Evolutionary conservation across 2,888 invertebrate genomes (phyloP), one percentile per base, ranked within the genome.

Genomic region (Sclerodermus sp.): DNA sequence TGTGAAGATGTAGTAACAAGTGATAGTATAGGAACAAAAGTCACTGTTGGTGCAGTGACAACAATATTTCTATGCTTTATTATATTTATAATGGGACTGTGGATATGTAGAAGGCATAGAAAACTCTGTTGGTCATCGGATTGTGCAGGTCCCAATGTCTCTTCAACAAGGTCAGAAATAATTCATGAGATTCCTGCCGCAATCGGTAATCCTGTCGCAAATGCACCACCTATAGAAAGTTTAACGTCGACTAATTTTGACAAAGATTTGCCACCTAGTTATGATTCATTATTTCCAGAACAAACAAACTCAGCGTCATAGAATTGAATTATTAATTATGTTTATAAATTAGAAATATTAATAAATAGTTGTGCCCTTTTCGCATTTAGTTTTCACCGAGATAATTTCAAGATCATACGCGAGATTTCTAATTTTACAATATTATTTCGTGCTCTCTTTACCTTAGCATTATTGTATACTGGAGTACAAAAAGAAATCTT

Each of bases 181-280:
- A 51, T 67, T 31, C 59, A 69, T 8, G 55, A 58, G 5, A 55
- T 64, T 29, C 71, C 69, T 13, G 61, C 63, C 8, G 52, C 58
- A 6, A 52, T 67, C 2, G 70, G 67, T 36, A 66, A 64, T 12
- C 53, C 64, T 1, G 63, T 72, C 10, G 62, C 76, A 2, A 64
- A 76, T 1, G 77, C 78, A 4, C 79, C 77, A 1, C 75, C 76
- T 74, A 51, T 77, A 12, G 72, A 77, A 53, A 71, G 71, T 1
- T 68, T 75, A 15, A 60, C 77, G 14, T 60, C 77, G 8, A 61
- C 73, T 1, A 74, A 77, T 10, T 74, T 75, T 10, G 80, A 82
- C 59, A 83, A 83, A 62, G 83, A 83, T 71, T 68, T 83, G 48
- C 83, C 83, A 1, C 83, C 83, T 5, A 81, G 82, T 34, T 83